A percentile compares a stretch with the other conserved stretches of the same genome.
phyloP scores from a whole-genome alignment of 2,888 invertebrate species.

The Diloba caeruleocephala region DNA sequence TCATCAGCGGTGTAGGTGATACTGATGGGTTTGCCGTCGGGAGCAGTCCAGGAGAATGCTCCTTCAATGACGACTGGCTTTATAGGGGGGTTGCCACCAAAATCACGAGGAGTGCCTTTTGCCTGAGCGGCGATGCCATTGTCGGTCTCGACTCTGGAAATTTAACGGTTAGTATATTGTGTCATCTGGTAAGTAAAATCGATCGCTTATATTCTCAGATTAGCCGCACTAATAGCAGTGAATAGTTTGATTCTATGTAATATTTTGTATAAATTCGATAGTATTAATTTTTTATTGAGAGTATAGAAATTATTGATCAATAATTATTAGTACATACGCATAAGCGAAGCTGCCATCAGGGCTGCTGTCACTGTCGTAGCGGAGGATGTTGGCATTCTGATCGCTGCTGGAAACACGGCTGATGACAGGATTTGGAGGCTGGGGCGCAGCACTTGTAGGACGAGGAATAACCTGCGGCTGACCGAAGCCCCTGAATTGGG shows the following conservation, averaged over 20 bases:
- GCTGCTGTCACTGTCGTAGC: constrained; percentile 74
- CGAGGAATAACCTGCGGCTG: constrained; percentile 23
- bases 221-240: no score
- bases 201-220: no score
- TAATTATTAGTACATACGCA: constrained; percentile 69
- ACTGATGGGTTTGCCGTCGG: constrained; percentile 89
- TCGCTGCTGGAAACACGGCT: constrained; percentile 57
- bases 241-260: no score
- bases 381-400: constrained; percentile 69
- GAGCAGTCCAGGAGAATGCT: constrained; percentile 87
- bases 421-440: constrained; percentile 29
- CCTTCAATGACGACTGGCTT: constrained; percentile 85
- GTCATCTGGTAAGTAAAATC: no score
- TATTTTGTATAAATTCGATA: no score
- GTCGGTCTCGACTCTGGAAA: constrained; percentile 88
- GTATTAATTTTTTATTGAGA: no score
- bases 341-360: constrained; percentile 86
- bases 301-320: background rate
- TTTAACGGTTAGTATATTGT: constrained; percentile 1
- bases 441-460: constrained; percentile 33
- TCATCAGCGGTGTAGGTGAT: constrained; percentile 91
- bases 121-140: constrained; percentile 90
- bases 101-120: constrained; percentile 86
- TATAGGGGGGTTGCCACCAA: constrained; percentile 80
- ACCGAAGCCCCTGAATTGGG: constrained; percentile 60